Evolutionary conservation across 2,888 invertebrate genomes (phyloP), one percentile per base, ranked within the genome.

Genomic region (Chrysopilus asiliformis): DNA sequence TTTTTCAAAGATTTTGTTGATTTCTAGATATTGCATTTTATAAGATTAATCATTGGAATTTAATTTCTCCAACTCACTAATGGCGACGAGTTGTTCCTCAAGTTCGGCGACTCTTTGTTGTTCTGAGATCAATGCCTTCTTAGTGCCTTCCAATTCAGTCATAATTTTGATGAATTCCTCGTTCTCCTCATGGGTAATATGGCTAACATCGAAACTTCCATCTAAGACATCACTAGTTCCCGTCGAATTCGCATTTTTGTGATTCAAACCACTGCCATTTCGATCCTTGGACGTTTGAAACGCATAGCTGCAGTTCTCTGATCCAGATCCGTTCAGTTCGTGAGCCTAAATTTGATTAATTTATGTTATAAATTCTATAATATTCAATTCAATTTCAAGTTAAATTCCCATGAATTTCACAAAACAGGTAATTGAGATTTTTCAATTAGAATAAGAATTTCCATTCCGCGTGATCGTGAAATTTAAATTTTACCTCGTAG

Each of bases 51-150:
- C n/a, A n/a, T n/a, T n/a, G n/a, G n/a, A n/a, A n/a, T n/a, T n/a
- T n/a, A n/a, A n/a, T n/a, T n/a, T n/a, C n/a, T n/a, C 22, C 10
- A 24, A 50, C 50, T 50, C 47, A 58, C 58, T 63, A 42, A 61
- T 58, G 45, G 74, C 71, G 18, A 77, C 71, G 40, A 86, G 57
- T 55, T 85, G 84, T 52, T 84, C 83, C 49, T 82, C 80, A 33
- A 86, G 65, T 56, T 86, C 85, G 1, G 71, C 68, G 16, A 78
- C 74, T 46, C 76, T 71, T 47, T 79, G 71, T 48, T 81, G 79
- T 53, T 85, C 84, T 46, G 77, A 71, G 27, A 74, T 66, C 43
- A 75, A 72, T 31, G 77, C 73, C 14, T 73, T 72, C 54, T 76
- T 75, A 33, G 71, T 71, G 45, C 79, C 76, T 49, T 81, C 71